Conservation (phyloP, 2,113 vertebrate genomes). For the Lepisosteus oculatus region DNA sequence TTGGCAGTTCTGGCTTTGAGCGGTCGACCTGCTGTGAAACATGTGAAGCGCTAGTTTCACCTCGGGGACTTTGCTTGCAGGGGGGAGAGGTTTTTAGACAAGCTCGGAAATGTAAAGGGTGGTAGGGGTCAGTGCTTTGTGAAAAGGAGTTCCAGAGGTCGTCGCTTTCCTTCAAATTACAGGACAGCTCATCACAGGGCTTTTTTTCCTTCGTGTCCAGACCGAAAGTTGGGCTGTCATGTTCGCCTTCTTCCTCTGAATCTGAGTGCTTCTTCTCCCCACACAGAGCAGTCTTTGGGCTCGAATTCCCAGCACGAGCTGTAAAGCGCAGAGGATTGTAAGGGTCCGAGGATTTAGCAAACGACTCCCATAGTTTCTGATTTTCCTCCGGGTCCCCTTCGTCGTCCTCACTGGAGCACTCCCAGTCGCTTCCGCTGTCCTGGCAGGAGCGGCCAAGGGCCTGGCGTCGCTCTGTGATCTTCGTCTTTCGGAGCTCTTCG, state of each 20-base stretch:
- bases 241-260: neutral
- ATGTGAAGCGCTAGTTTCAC: neutral
- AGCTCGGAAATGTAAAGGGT: constrained; percentile 67
- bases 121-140: constrained; percentile 56
- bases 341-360: constrained; percentile 54
- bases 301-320: constrained; percentile 39
- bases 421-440: constrained; percentile 64
- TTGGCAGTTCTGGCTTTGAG: constrained; percentile 24
- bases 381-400: constrained; percentile 56
- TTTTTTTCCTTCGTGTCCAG: constrained; percentile 39
- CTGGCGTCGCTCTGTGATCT: neutral
- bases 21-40: constrained; percentile 7
- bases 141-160: constrained; percentile 57
- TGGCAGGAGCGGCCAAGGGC: constrained; percentile 46
- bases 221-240: neutral
- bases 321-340: constrained; percentile 69
- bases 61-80: neutral
- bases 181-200: constrained; percentile 16
- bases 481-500: constrained; percentile 12
- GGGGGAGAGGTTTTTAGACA: constrained; percentile 38
- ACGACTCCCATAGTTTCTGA: constrained; percentile 62
- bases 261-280: neutral
- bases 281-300: neutral
- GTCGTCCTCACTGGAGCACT: constrained; percentile 52
- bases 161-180: constrained; percentile 43